A percentile compares a stretch with the other conserved stretches of the same genome.
These are phyloP conservation scores for Philypnodon macrostomus DNA, from an alignment of 2,797 vertebrate genomes.

Conservation along the genomic window DNA sequence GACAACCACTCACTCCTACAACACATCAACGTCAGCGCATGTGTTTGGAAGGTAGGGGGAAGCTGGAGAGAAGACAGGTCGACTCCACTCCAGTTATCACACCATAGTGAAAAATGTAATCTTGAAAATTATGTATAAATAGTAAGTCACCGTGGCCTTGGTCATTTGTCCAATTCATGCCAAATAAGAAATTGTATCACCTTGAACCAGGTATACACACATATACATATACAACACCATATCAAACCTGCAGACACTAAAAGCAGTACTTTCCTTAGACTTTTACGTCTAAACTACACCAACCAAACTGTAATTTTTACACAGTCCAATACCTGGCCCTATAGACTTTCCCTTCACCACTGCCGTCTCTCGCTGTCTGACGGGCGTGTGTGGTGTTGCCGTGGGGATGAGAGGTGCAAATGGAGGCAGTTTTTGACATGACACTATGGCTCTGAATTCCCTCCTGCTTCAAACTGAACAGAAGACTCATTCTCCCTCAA, in stretches of 20 bases:
- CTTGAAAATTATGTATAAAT: no score
- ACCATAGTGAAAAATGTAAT: no score
- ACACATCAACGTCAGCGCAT: no score
- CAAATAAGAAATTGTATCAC: no score
- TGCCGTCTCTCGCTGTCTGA: conserved; percentile 38
- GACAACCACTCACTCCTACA: no score
- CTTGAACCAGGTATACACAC: not conserved
- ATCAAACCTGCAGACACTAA: not conserved
- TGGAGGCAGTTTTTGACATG: conserved; percentile 70
- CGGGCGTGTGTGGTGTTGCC: conserved; percentile 58
- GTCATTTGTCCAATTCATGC: no score
- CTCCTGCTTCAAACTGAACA: conserved; percentile 63
- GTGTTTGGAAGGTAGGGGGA: no score
- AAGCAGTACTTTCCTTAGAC: not conserved
- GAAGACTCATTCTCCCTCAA: conserved; percentile 64
- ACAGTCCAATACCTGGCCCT: not conserved
- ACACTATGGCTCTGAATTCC: conserved; percentile 73
- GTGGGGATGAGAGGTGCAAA: conserved; percentile 70
- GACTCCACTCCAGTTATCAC: no score
- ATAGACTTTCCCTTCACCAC: conserved; percentile 13
- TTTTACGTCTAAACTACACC: not conserved
- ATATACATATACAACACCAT: no score
- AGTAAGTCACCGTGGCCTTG: no score
- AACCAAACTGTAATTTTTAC: not conserved
- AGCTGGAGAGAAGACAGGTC: no score